phyloP scores from a whole-genome alignment of 2,888 invertebrate species.

The Bembecia ichneumoniformis region DNA sequence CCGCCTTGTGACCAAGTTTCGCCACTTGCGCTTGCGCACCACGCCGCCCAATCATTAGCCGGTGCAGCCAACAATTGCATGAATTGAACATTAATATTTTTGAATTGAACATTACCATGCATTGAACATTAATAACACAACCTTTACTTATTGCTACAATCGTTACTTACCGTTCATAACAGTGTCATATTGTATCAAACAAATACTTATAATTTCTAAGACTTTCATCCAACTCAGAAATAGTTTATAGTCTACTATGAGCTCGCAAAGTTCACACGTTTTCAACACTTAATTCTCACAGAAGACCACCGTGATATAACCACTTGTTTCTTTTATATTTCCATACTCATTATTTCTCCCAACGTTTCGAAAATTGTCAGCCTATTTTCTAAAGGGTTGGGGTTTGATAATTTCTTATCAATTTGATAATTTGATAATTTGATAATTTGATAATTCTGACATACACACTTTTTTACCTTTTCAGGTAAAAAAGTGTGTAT shows the following conservation, averaged over 20 bases:
- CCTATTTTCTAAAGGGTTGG: too few relatives aligned
- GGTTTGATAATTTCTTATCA: too few relatives aligned
- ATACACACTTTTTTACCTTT: too few relatives aligned
- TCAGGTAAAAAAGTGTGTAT: too few relatives aligned
- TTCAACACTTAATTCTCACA: not conserved
- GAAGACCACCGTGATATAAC: too few relatives aligned
- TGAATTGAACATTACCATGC: not conserved
- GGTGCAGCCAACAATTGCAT: not conserved
- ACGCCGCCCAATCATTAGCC: not conserved
- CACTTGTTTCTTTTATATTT: too few relatives aligned
- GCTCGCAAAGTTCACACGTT: not conserved
- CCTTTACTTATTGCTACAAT: not conserved
- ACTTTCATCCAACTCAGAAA: too few relatives aligned
- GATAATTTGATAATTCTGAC: too few relatives aligned
- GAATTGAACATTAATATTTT: too few relatives aligned
- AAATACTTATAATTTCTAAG: not conserved
- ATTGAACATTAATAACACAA: not conserved
- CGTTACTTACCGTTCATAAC: not conserved
- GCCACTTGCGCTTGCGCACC: not conserved
- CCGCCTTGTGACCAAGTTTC: constrained; percentile 1
- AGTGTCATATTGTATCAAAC: not conserved
- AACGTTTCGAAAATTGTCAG: too few relatives aligned
- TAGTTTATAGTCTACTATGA: not conserved
- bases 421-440: too few relatives aligned
- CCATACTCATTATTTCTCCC: too few relatives aligned